phyloP scores from a whole-genome alignment of 2,888 invertebrate genomes.

The Tupiocoris notatus region DNA sequence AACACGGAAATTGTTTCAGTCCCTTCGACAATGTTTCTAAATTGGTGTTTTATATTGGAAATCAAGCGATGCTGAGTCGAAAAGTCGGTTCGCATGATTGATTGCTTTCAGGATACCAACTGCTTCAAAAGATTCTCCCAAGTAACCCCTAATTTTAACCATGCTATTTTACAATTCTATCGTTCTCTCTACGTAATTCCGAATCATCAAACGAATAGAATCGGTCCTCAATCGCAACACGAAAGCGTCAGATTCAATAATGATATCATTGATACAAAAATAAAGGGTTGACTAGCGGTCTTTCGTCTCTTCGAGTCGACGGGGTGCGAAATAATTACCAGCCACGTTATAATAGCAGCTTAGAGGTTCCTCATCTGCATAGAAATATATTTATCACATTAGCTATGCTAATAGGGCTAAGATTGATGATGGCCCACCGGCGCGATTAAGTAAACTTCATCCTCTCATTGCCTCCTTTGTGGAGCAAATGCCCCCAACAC shows the following conservation, averaged over 20 bases:
- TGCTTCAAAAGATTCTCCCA: too few species aligned
- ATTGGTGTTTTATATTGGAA: not conserved
- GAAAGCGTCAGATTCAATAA: constrained; percentile 5
- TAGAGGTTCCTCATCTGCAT: constrained; percentile 34
- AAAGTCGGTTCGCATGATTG: too few species aligned
- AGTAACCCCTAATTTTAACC: too few species aligned
- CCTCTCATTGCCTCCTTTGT: constrained; percentile 3
- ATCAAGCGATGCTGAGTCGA: too few species aligned
- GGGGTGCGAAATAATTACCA: constrained; percentile 37
- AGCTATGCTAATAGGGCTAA: constrained; percentile 38
- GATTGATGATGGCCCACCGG: constrained; percentile 23
- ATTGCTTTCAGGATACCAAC: too few species aligned
- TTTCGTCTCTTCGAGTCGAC: not conserved
- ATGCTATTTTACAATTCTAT: too few species aligned
- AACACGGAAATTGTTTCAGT: not conserved
- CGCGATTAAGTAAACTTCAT: not conserved
- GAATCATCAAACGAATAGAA: too few species aligned
- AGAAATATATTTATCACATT: constrained; percentile 43
- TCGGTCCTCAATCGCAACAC: not conserved
- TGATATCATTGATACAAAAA: not conserved
- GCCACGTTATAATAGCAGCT: constrained; percentile 24
- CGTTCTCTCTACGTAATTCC: too few species aligned
- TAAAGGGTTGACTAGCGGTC: not conserved
- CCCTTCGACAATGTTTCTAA: not conserved
- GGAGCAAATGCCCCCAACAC: not conserved